Percentiles rank a stretch among this genome's conserved stretches.
These are phyloP conservation scores for Sphaerophoria taeniata DNA, from an alignment of 2,888 invertebrate genomes.

Conservation along the genomic window DNA sequence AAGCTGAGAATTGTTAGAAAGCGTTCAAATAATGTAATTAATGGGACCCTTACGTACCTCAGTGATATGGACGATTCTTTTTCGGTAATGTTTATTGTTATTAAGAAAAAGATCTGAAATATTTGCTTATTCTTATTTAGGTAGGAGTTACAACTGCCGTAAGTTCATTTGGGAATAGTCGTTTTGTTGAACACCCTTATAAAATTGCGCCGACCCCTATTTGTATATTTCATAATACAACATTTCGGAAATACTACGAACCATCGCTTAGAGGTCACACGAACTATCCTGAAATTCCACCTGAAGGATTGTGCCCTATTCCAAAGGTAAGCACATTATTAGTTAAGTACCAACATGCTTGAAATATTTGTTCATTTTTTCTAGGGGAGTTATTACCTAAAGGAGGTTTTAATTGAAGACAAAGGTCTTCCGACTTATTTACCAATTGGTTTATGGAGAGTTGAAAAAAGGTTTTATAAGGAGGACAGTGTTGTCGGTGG, in stretches of 20 bases:
- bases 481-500: background rate
- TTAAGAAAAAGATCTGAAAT: no score
- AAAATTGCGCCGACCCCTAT: background rate
- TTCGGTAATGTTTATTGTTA: background rate
- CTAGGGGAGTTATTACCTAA: conserved; percentile 10
- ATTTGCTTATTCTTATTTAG: no score
- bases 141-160: no score
- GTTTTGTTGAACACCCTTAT: no score
- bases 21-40: background rate
- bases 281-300: conserved; percentile 55
- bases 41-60: background rate
- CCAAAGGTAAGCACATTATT: conserved; percentile 40
- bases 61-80: background rate
- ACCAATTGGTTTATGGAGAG: conserved; percentile 17
- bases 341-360: no score
- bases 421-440: background rate
- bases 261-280: conserved; percentile 30
- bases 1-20: background rate
- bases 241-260: conserved; percentile 44
- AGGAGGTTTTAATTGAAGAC: background rate
- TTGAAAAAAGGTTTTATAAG: background rate
- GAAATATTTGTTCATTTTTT: background rate
- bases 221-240: conserved; percentile 48
- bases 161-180: no score
- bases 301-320: conserved; percentile 59